Base-by-base conservation (phyloP, 2,888 invertebrate genomes). In the Suillia variegata region DNA sequence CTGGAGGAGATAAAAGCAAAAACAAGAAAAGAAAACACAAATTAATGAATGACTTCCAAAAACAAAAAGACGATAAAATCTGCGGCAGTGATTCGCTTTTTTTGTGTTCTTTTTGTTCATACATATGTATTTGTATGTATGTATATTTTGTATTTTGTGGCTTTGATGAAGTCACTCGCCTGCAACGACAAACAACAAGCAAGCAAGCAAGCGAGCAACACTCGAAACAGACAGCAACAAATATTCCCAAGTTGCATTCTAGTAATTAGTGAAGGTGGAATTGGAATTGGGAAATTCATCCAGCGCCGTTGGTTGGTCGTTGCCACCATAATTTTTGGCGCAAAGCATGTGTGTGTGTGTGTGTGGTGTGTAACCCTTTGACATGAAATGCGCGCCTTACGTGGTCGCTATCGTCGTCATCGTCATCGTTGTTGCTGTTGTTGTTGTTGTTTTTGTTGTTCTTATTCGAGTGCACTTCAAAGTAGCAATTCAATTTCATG, bases 401-500 rank as follows among this genome's bases (percentile, higher is more conserved):
- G 38, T n/a, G 6, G 13, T 38, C n/a, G 13, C 4, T 38, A n/a
- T 38, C n/a, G 38, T 38, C 15, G 38, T 6, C 6, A 26, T 26
- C n/a, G n/a, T n/a, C n/a, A n/a, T n/a, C 12, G 31, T 31, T 31
- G 31, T 31, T 31, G 34, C 20, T 49, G 24, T 21, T 33, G 3
- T 49, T 56, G 73, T 64, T 67, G 69, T 65, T 61, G 55, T 47
- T 56, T 47, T 51, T 70, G 69, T 74, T 71, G 68, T 71, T 4
- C n/a, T 13, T n/a, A n/a, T n/a, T 3, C 13, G 73, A 76, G 71
- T 76, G 76, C 76, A 74, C 74, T 76, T 74, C 74, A 74, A 74
- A 74, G 74, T 74, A 75, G 73, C 76, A 76, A 76, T 73, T 74
- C 75, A 74, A 74, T 74, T 74, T 74, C 73, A 74, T 74, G 74